phyloP scores from a whole-genome alignment of 2,113 vertebrate species.

The Rutilus rutilus region DNA sequence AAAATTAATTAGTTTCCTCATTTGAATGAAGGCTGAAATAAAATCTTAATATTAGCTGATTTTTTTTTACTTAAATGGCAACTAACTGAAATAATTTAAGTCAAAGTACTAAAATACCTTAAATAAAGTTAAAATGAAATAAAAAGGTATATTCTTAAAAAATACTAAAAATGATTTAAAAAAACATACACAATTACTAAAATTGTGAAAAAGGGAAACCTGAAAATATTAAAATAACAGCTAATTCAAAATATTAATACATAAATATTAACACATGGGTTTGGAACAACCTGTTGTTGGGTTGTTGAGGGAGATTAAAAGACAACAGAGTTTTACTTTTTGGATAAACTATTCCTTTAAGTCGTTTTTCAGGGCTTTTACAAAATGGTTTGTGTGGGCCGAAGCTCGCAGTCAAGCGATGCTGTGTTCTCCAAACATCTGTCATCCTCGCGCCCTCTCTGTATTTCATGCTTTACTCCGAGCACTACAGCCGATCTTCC shows the following conservation, averaged over 20 bases:
- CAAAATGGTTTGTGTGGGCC: not conserved
- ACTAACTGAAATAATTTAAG: no score
- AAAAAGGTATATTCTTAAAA: no score
- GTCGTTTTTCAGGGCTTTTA: not conserved
- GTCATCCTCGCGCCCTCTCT: not conserved
- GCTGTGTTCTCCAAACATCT: not conserved
- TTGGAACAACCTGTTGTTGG: not conserved
- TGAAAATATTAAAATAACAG: no score
- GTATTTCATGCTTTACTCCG: constrained; percentile 2
- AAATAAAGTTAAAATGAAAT: no score
- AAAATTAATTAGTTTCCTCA: not conserved
- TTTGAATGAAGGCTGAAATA: not conserved
- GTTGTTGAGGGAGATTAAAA: not conserved
- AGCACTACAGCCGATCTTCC: constrained; percentile 12
- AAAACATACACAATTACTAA: no score
- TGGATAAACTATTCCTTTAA: not conserved
- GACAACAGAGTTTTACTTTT: not conserved
- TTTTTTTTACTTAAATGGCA: no score
- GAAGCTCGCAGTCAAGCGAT: not conserved
- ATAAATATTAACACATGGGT: not conserved
- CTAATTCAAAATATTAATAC: no score
- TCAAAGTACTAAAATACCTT: no score
- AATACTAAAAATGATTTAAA: no score
- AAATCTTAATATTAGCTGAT: no score
- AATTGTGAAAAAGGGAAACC: no score